Percentiles rank a stretch among this genome's conserved stretches.
Evolutionary conservation across 2,113 vertebrate genomes (phyloP).

Genomic region (Psephotus haematonotus): DNA sequence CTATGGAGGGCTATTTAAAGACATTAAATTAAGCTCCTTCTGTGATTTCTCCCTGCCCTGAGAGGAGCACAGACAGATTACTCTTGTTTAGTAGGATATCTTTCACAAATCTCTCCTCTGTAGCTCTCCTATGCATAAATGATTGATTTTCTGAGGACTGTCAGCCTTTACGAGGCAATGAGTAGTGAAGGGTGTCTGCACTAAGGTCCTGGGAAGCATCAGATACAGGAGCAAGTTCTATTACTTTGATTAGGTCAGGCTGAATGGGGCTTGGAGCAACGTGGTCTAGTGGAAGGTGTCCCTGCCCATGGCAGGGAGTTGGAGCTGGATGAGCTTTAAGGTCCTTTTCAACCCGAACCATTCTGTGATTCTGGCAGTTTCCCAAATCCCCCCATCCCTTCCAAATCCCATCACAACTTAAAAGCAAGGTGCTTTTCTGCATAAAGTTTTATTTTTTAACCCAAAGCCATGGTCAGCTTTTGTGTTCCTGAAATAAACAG

Average conservation of each 20-base stretch:
- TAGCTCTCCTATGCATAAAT: neutral
- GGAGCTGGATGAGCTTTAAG: neutral
- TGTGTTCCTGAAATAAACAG: neutral
- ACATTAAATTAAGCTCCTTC: neutral
- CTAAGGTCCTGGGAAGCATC: neutral
- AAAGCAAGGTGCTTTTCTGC: neutral
- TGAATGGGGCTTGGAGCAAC: neutral
- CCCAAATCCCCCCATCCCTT: neutral
- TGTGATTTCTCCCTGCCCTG: neutral
- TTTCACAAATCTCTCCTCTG: neutral
- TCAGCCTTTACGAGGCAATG: neutral
- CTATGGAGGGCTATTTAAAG: neutral
- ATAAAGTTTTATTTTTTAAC: neutral
- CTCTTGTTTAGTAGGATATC: neutral
- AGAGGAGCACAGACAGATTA: neutral
- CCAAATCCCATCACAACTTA: neutral
- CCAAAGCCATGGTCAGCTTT: neutral
- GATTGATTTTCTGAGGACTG: neutral
- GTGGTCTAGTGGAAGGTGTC: neutral
- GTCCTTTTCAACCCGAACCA: neutral
- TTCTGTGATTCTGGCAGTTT: neutral
- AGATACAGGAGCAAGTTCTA: neutral
- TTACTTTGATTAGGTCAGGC: neutral
- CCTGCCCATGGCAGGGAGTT: neutral
- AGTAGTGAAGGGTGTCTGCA: neutral